Evolutionary conservation across 1,140 invertebrate species (phyloP), one percentile per base, ranked within the genome.

Genomic region (Ganaspis sp.): DNA sequence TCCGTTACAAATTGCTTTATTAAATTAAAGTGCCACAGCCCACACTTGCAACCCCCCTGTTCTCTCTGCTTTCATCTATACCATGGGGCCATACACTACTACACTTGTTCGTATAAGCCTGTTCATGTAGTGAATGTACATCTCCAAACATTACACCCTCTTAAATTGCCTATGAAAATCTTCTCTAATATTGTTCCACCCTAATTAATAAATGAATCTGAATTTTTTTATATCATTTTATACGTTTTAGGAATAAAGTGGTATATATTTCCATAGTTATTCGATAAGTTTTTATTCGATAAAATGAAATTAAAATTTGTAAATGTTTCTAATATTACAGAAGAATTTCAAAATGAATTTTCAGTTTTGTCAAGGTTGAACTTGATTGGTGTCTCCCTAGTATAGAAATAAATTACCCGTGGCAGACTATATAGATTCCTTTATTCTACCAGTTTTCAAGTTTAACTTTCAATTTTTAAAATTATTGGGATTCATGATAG

Each of bases 1-100:
- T 90, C 86, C 87, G 89, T 91, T 91, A 88, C 87, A 88, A 88
- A 88, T 88, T 88, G 87, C 87, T 88, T 88, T 88, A 88, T 88
- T 88, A 88, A 88, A 88, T 88, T 88, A 87, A 87, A 87, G 85
- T 87, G 86, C 87, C 87, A 83, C 87, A 87, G 85, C 85, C 85
- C 86, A 78, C 81, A 85, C 85, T 84, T 77, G 81, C 70, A 77
- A 79, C 77, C 81, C 58, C 71, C 11, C 71, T 29, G 21, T 17
- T 54, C 72, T 45, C 79, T 29, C 40, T 21, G n/a, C 37, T 40
- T 40, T 15, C 34, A 64, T 64, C n/a, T 38, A 69, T 72, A 70
- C 64, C 69, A 73, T 73, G 70, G 23, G 69, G 49, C 12, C 74
- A 76, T 34, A 64, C 26, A 34, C 58, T 74, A 49, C 72, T 74